phyloP scores from a whole-genome alignment of 2,113 vertebrate species.

The Sturnira hondurensis region DNA sequence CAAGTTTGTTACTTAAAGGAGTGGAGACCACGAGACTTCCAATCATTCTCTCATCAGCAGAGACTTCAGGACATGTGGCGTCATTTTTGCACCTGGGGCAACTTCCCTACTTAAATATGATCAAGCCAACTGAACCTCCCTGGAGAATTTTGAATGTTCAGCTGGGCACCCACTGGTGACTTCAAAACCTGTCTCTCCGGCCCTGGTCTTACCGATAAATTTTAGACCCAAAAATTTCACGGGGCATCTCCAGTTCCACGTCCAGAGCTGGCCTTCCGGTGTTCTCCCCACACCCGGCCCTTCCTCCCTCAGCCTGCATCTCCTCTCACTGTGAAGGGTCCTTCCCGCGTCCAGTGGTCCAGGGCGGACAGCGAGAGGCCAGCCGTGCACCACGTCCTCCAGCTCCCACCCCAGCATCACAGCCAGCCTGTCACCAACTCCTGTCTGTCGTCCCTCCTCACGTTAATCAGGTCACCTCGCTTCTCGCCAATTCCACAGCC shows the following conservation, averaged over 20 bases:
- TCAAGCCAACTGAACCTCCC: not conserved
- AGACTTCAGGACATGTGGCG: not conserved
- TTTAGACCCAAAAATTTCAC: not conserved
- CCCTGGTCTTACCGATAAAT: not conserved
- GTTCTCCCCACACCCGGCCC: not conserved
- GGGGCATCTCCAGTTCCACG: not conserved
- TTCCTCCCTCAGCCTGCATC: not conserved
- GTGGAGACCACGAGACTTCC: not conserved
- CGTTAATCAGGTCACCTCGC: not conserved
- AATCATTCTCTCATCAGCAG: not conserved
- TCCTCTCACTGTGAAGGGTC: not conserved
- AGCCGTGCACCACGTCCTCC: not conserved
- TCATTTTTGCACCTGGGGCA: not conserved
- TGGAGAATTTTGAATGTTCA: not conserved
- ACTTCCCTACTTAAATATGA: not conserved
- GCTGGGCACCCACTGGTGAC: not conserved
- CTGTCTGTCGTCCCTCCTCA: not conserved
- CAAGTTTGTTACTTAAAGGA: not conserved
- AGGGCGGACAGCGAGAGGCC: not conserved
- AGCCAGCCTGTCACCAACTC: not conserved
- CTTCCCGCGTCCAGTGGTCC: not conserved
- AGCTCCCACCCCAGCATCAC: not conserved
- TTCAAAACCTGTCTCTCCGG: not conserved
- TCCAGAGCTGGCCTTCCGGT: too few species aligned
- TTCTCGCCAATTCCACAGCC: not conserved